A percentile compares a stretch with the other conserved stretches of the same genome.
Evolutionary conservation across 2,888 invertebrate genomes (phyloP).

Genomic region (Drosophila subquinaria): DNA sequence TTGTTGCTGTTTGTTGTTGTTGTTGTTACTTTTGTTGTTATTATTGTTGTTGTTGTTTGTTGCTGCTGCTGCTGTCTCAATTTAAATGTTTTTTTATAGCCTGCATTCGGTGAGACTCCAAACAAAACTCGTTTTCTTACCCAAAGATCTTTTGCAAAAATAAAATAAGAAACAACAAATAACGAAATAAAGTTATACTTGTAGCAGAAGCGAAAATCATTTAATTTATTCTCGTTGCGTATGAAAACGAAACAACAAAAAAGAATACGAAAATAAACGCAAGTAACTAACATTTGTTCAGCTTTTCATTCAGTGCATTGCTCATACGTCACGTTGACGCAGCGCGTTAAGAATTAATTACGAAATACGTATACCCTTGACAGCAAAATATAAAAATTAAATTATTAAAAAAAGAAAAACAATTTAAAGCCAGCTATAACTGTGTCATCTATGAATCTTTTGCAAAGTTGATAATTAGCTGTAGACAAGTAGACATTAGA

Average conservation of each 20-base stretch:
- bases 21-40: conserved; percentile 13
- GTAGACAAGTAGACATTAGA: background rate
- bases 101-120: conserved; percentile 57
- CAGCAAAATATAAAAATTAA: background rate
- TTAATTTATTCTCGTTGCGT: conserved; percentile 79
- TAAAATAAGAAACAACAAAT: conserved; percentile 35
- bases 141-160: conserved; percentile 41
- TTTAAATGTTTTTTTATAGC: conserved; percentile 69
- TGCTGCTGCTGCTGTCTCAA: conserved; percentile 56
- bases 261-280: conserved; percentile 35
- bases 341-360: conserved; percentile 54
- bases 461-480: background rate
- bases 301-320: conserved; percentile 39
- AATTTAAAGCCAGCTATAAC: background rate
- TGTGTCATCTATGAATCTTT: conserved; percentile 11
- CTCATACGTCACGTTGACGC: conserved; percentile 62
- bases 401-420: background rate
- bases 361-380: conserved; percentile 47
- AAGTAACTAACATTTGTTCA: conserved; percentile 41
- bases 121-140: conserved; percentile 58
- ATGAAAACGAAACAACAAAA: conserved; percentile 43
- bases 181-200: conserved; percentile 28
- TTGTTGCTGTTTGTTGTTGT: conserved; percentile 45
- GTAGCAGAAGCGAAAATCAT: conserved; percentile 33
- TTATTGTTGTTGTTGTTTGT: conserved; percentile 20